Evolutionary conservation across 2,113 vertebrate species (phyloP).

Genomic region (Nothobranchius kuhntae): DNA sequence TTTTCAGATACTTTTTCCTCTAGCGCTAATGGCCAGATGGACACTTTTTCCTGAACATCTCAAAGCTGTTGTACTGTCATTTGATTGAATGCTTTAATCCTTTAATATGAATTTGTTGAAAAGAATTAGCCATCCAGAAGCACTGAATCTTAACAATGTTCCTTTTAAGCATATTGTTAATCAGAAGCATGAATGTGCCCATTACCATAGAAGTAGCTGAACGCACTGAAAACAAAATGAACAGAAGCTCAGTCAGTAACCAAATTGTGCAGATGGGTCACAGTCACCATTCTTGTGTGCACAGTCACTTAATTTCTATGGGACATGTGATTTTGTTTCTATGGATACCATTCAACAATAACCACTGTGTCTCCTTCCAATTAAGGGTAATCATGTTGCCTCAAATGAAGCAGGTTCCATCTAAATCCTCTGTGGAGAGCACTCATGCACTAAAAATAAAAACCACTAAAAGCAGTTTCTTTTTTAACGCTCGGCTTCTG

Average conservation of each 20-base stretch:
- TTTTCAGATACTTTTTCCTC: too few relatives aligned
- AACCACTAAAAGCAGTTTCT: background rate
- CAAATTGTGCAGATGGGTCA: conserved; percentile 8
- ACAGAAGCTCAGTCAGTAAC: background rate
- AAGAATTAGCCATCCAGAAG: too few relatives aligned
- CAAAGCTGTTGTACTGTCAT: too few relatives aligned
- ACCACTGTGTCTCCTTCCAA: conserved; percentile 8
- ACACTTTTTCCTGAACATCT: too few relatives aligned
- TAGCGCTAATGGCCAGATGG: too few relatives aligned
- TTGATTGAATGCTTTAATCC: too few relatives aligned
- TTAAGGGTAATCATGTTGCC: conserved; percentile 21
- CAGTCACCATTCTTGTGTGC: conserved; percentile 17
- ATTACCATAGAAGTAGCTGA: background rate
- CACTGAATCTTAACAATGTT: background rate
- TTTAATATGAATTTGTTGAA: too few relatives aligned
- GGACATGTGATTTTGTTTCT: conserved; percentile 40
- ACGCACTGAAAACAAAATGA: background rate
- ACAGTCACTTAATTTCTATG: conserved; percentile 12
- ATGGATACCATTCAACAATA: conserved; percentile 46
- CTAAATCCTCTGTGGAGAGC: background rate
- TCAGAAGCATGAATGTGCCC: background rate
- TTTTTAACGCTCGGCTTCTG: background rate
- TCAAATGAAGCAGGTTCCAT: background rate
- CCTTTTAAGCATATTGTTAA: background rate
- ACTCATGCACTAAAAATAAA: background rate